A percentile compares a stretch with the other conserved stretches of the same genome.
Evolutionary conservation across 2,797 vertebrate species (phyloP).

Genomic region (Gymnoscopelus braueri): DNA sequence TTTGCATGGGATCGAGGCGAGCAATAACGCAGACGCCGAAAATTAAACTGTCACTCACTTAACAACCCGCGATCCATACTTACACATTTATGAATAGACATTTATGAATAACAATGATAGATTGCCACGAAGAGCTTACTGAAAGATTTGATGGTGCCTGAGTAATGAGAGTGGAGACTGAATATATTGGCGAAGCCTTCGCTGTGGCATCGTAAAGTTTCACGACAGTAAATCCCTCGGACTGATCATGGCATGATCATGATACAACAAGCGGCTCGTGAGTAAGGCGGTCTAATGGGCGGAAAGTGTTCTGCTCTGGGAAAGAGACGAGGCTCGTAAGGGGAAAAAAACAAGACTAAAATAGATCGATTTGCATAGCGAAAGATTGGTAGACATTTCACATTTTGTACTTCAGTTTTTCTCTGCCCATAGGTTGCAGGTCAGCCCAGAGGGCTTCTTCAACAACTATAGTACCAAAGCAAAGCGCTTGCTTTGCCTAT

Average conservation of each 20-base stretch:
- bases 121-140: conserved; percentile 38
- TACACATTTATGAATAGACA: conserved; percentile 42
- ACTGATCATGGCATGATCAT: conserved; percentile 41
- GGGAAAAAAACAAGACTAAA: conserved; percentile 36
- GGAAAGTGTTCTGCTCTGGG: conserved; percentile 22
- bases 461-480: neutral
- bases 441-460: conserved; percentile 17
- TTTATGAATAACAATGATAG: conserved; percentile 67
- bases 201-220: conserved; percentile 50
- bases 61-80: conserved; percentile 51
- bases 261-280: conserved; percentile 18
- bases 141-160: conserved; percentile 52
- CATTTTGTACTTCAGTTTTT: conserved; percentile 15
- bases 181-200: conserved; percentile 44
- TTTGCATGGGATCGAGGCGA: conserved; percentile 18
- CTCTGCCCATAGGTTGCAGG: conserved; percentile 15
- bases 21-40: conserved; percentile 56
- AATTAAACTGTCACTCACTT: conserved; percentile 79
- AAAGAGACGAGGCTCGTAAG: conserved; percentile 1
- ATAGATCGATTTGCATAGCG: conserved; percentile 36
- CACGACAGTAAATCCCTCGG: conserved; percentile 33
- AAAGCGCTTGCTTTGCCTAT: neutral
- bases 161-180: conserved; percentile 53
- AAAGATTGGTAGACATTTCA: conserved; percentile 8
- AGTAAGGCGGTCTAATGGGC: conserved; percentile 33